Evolutionary conservation across 2,113 vertebrate genomes (phyloP).

Genomic region (Boulengeromyrus knoepffleri): DNA sequence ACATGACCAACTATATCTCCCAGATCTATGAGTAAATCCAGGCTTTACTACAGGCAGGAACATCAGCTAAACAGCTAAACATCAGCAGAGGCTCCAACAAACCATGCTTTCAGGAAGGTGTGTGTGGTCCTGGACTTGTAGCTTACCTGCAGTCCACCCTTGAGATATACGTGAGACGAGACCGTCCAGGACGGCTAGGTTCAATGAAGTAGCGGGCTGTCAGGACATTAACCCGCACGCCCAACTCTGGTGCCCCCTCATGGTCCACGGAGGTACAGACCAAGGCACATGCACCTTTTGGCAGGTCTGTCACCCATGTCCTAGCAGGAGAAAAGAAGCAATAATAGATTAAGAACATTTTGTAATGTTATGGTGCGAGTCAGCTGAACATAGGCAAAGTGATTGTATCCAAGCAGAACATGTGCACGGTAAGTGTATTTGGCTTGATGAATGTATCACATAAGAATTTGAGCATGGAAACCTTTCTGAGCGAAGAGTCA

Average conservation of each 20-base stretch:
- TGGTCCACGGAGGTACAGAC: constrained; percentile 84
- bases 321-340: constrained; percentile 44
- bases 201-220: constrained; percentile 87
- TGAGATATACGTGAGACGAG: constrained; percentile 87
- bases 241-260: constrained; percentile 65
- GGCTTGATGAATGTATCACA: neutral
- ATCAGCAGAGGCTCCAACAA: neutral
- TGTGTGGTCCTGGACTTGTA: neutral
- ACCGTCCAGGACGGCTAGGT: constrained; percentile 79
- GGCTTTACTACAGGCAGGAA: neutral
- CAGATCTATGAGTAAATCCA: neutral
- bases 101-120: neutral
- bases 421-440: neutral
- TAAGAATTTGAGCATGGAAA: neutral
- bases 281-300: constrained; percentile 82
- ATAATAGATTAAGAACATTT: neutral
- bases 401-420: neutral
- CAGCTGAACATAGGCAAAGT: neutral
- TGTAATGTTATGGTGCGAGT: neutral
- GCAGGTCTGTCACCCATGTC: constrained; percentile 85
- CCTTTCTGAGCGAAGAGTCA: neutral
- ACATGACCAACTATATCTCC: neutral
- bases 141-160: constrained; percentile 84
- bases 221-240: constrained; percentile 81
- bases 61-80: neutral